Percentiles rank a stretch among this genome's conserved stretches.
phyloP scores from a whole-genome alignment of 2,113 vertebrate genomes.

The Mus spicilegus region DNA sequence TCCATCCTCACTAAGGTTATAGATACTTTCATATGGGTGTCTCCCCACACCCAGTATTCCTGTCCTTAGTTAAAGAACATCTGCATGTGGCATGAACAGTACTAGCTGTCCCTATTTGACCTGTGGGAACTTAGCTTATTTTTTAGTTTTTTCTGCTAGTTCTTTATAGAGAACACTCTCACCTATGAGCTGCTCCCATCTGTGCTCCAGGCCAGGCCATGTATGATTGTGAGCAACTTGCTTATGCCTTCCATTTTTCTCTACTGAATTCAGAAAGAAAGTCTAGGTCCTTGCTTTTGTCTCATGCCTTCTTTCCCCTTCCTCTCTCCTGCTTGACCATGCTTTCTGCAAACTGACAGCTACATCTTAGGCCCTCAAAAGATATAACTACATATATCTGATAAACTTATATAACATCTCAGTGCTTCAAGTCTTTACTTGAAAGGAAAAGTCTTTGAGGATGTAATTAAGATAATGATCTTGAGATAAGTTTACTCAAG shows the following conservation, averaged over 20 bases:
- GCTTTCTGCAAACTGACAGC: not conserved
- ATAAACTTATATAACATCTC: not conserved
- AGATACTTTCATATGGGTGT: not conserved
- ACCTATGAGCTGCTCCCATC: not conserved
- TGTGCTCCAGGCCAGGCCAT: not conserved
- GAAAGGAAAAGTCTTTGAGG: not conserved
- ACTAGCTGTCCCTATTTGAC: not conserved
- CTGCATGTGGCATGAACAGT: not conserved
- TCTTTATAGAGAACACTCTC: not conserved
- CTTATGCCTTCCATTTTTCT: not conserved
- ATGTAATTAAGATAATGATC: conserved; percentile 9
- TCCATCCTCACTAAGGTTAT: not conserved
- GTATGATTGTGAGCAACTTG: not conserved
- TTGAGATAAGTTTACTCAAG: not conserved
- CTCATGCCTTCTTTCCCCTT: fast-evolving
- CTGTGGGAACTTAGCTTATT: not conserved
- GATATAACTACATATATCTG: too few species aligned
- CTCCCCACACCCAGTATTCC: not conserved
- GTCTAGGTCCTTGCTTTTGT: not conserved
- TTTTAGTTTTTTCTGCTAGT: not conserved
- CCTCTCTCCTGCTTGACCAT: not conserved
- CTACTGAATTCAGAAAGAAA: not conserved
- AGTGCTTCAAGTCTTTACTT: conserved; percentile 28
- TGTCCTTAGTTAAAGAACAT: not conserved
- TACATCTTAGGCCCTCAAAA: not conserved